Evolutionary conservation across 2,888 invertebrate genomes (phyloP).

Genomic region (Proisotoma minuta): DNA sequence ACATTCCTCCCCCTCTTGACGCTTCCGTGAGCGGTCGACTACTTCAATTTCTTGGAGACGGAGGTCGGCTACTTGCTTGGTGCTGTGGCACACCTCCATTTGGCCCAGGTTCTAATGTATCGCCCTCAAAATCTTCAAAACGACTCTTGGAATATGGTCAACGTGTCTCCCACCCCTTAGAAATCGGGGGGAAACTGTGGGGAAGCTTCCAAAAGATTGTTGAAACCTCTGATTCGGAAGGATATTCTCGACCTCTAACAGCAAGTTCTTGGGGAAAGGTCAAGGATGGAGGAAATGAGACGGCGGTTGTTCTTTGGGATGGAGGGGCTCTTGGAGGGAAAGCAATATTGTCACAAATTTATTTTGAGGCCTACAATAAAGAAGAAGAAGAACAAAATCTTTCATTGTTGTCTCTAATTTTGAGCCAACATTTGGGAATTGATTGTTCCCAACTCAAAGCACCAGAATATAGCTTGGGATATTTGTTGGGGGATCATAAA

Average conservation of each 20-base stretch:
- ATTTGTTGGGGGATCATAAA: constrained; percentile 76
- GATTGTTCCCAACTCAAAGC: constrained; percentile 55
- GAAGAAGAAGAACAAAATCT: constrained; percentile 37
- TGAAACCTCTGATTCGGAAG: constrained; percentile 44
- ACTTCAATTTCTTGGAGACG: constrained; percentile 44
- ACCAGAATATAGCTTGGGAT: constrained; percentile 60
- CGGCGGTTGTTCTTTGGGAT: constrained; percentile 36
- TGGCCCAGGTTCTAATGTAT: constrained; percentile 16
- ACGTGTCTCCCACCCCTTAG: constrained; percentile 28
- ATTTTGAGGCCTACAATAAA: constrained; percentile 60
- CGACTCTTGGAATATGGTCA: constrained; percentile 12
- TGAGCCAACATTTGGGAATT: constrained; percentile 58
- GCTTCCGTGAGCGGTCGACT: constrained; percentile 55
- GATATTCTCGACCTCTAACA: constrained; percentile 40
- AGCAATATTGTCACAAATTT: constrained; percentile 80
- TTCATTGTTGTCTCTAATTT: constrained; percentile 65
- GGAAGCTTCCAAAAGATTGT: constrained; percentile 23
- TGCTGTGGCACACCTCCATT: constrained; percentile 44
- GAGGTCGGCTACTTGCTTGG: constrained; percentile 42
- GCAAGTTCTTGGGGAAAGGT: constrained; percentile 37
- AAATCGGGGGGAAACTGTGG: constrained; percentile 23
- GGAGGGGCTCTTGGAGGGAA: constrained; percentile 62
- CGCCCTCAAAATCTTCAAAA: neutral
- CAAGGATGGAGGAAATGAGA: constrained; percentile 30
- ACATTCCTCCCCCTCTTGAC: constrained; percentile 58